Evolutionary conservation across 2,888 invertebrate species (phyloP), one percentile per base, ranked within the genome.

Genomic region (Habroteleia sp.): DNA sequence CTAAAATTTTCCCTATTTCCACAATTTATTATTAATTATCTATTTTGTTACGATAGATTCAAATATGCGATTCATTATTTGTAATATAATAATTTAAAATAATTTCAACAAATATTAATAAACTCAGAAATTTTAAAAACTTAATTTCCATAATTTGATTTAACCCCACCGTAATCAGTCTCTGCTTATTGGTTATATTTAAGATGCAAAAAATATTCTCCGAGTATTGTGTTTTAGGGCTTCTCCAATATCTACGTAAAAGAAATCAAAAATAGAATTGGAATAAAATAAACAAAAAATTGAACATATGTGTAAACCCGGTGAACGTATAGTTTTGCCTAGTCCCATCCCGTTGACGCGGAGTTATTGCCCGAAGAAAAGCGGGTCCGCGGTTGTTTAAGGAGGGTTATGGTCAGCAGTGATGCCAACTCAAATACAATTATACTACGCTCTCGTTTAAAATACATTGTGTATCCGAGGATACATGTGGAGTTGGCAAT

Each of bases 361-460:
- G 48, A 48, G 48, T 8, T 62, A 54, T 44, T 71, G 62, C 52
- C 71, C 54, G 54, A 23, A 37, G 33, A 14, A 8, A 5, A 31
- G 48, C 69, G 60, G 50, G 52, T 68, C 58, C 68, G 69, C 50
- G 11, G 10, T 50, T 52, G 44, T 69, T 11, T 17, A 20, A 52
- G 52, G 27, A 69, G 60, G 68, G 35, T 62, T 37, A 80, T 80
- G 81, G 81, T 88, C 87, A 88, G 87, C 66, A 33, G 31, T 29
- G 10, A 6, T 39, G 17, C 66, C 66, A 66, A 66, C 66, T 46
- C 48, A 6, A 16, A 31, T 8, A 33, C 5, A 66, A 39, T 56
- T 66, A 54, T 25, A 6, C 44, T 52, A 52, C 39, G 42, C 42
- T 46, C 39, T 52, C 13, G 25, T 39, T 60, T 44, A 41, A 54